Evolutionary conservation across 2,113 vertebrate genomes (phyloP).

Genomic region (Triplophysa dalaica): DNA sequence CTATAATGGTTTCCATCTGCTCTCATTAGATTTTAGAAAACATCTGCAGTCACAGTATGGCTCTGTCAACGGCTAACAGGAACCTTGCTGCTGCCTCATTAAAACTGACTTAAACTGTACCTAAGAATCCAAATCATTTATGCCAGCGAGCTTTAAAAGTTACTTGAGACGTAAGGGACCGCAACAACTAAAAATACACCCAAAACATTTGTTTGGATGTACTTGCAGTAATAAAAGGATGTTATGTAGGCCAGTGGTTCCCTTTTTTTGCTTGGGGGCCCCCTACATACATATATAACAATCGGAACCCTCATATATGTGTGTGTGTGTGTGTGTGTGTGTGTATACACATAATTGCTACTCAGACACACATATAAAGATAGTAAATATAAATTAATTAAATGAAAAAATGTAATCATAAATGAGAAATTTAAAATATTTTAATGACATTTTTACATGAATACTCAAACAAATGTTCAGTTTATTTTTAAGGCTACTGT

Average conservation of each 20-base stretch:
- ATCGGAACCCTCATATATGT: too few relatives aligned
- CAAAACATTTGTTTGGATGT: background rate
- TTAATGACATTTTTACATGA: too few relatives aligned
- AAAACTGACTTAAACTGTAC: slow-evolving; percentile 10
- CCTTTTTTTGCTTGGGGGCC: too few relatives aligned
- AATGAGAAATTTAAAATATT: too few relatives aligned
- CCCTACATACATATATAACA: too few relatives aligned
- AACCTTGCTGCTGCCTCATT: slow-evolving; percentile 3
- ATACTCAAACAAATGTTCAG: too few relatives aligned
- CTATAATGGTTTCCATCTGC: slow-evolving; percentile 27
- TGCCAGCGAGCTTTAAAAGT: background rate
- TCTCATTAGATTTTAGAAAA: background rate
- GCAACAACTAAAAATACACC: background rate
- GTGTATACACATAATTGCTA: too few relatives aligned
- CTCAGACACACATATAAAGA: too few relatives aligned
- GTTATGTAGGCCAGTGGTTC: background rate
- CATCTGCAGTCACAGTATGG: slow-evolving; percentile 6
- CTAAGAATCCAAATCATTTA: background rate
- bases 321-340: too few relatives aligned
- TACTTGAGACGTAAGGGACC: background rate
- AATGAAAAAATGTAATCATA: too few relatives aligned
- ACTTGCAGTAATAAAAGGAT: background rate
- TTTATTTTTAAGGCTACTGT: too few relatives aligned
- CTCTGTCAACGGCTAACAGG: slow-evolving; percentile 14
- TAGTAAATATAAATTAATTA: too few relatives aligned